These are phyloP conservation scores for Microplitis demolitor DNA, from an alignment of 1,140 invertebrate genomes.

Conservation along the genomic window DNA sequence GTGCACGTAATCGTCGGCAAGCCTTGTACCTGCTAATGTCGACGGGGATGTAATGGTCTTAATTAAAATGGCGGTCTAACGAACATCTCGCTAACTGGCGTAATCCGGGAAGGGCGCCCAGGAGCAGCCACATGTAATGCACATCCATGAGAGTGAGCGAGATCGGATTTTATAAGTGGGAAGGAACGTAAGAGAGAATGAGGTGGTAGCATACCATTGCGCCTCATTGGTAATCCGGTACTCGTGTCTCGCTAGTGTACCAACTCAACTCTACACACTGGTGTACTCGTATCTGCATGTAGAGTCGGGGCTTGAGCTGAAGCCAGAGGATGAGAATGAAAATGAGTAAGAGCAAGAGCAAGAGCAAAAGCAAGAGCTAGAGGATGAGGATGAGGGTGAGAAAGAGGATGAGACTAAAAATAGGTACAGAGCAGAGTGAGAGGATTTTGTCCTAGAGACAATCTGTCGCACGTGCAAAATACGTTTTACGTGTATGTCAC, in stretches of 20 bases:
- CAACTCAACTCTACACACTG: background rate
- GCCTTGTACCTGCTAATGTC: conserved; percentile 38
- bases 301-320: too few relatives aligned
- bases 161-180: background rate
- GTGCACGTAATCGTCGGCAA: conserved; percentile 38
- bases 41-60: conserved; percentile 48
- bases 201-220: conserved; percentile 14
- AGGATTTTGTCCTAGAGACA: background rate
- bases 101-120: conserved; percentile 33
- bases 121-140: background rate
- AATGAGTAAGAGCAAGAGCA: too few relatives aligned
- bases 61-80: conserved; percentile 50
- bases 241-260: background rate
- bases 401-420: too few relatives aligned
- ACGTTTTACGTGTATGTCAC: conserved; percentile 30
- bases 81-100: conserved; percentile 44
- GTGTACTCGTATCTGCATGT: too few relatives aligned
- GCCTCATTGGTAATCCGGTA: conserved; percentile 45
- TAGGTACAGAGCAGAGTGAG: background rate
- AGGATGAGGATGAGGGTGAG: too few relatives aligned
- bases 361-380: too few relatives aligned
- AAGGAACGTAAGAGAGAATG: background rate
- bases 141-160: too few relatives aligned
- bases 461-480: conserved; percentile 32
- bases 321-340: too few relatives aligned